Evolutionary conservation across 2,797 vertebrate species (phyloP), one percentile per base, ranked within the genome.

Genomic region (Benthosema pterotum): DNA sequence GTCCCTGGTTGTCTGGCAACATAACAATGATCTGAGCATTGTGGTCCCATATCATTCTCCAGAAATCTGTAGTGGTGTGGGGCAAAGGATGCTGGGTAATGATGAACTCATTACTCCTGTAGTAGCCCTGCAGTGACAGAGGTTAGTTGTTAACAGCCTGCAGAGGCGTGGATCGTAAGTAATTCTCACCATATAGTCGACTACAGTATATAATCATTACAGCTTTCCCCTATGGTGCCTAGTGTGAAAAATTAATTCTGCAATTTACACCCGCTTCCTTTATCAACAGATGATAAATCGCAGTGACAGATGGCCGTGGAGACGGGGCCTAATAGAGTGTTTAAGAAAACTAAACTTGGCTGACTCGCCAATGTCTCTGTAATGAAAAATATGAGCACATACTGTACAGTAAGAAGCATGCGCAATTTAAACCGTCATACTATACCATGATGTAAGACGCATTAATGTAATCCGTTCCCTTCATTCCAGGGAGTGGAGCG

Each of bases 11-110:
- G 89, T 99, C 98, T 0, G 98, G 96, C 90, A 99, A 88, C 98
- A 99, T 99, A 90, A 99, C 95, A 18, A 99, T 98, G 85, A 99
- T 97, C 89, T 99, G 97, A 68, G 97, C 97, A 0, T 99, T 99
- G 80, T 99, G 97, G 88, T 99, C 98, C 98, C 97, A 99, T 79
- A 99, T 99, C 98, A 99, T 99, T 77, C 97, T 90, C 98, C 97
- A 99, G 91, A 99, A 99, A 78, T 99, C 98, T 83, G 96, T 98
- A 79, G 96, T 99, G 1, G 97, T 99, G 72, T 98, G 97, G 69
- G 98, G 97, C 90, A 99, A 92, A 38, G 98, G 98, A 88, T 99
- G 98, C 91, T 99, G 97, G 82, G 97, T 99, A 86, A 99, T 95
- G 85, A 99, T 98, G 88, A 99, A 99, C 90, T 99, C 97, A 42